Conservation (phyloP, 1,140 invertebrate species). For the Pseudoatta argentina region DNA sequence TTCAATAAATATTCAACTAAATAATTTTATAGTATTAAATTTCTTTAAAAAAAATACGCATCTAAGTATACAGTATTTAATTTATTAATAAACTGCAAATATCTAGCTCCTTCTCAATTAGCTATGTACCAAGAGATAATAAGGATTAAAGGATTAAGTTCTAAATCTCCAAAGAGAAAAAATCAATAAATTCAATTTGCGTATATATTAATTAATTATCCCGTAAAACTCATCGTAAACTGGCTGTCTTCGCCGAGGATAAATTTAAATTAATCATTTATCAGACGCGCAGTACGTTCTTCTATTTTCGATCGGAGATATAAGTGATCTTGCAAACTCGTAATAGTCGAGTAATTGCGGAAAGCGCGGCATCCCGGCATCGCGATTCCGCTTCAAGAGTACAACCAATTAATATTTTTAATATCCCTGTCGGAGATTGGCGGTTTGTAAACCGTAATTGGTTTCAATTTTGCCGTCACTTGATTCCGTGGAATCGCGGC, state of each 20-base stretch:
- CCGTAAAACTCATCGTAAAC: constrained; percentile 6
- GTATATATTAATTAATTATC: constrained; percentile 30
- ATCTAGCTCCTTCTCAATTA: constrained; percentile 9
- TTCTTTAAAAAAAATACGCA: background rate
- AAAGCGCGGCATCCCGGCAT: constrained; percentile 55
- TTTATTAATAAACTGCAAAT: background rate
- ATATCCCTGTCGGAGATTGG: constrained; percentile 62
- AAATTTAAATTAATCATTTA: constrained; percentile 44
- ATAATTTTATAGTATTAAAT: too few species aligned
- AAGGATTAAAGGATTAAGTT: background rate
- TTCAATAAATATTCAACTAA: too few species aligned
- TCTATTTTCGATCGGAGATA: constrained; percentile 35
- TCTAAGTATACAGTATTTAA: background rate
- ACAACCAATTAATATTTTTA: constrained; percentile 65
- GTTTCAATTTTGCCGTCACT: constrained; percentile 63
- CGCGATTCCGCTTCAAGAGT: constrained; percentile 50
- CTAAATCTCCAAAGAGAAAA: background rate
- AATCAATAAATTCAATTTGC: constrained; percentile 3
- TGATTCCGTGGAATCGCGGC: constrained; percentile 53
- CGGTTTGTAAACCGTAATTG: constrained; percentile 64
- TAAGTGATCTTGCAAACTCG: constrained; percentile 46
- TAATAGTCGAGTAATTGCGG: constrained; percentile 56
- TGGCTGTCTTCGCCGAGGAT: background rate
- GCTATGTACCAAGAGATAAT: background rate
- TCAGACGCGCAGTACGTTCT: constrained; percentile 5